A percentile compares a stretch with the other conserved stretches of the same genome.
Conservation (phyloP, 2,113 vertebrate species). For the Grammomys surdaster region DNA sequence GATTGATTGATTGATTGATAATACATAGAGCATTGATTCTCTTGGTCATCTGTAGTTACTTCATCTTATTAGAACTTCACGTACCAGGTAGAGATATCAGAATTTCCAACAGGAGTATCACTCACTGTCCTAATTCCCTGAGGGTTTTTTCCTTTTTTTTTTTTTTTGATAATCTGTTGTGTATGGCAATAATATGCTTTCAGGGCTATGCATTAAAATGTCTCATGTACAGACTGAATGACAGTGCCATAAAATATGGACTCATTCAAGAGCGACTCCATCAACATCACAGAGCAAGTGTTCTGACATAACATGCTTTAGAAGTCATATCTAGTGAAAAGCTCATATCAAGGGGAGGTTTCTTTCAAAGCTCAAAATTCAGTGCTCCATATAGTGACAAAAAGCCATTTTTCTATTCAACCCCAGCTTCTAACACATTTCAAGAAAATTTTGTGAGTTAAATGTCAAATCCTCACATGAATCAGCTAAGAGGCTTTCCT, state of each 20-base stretch:
- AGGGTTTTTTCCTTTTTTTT: not conserved
- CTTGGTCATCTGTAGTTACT: not conserved
- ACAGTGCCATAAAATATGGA: not conserved
- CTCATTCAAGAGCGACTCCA: not conserved
- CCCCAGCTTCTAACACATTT: not conserved
- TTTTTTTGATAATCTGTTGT: not conserved
- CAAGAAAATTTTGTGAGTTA: not conserved
- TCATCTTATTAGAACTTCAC: not conserved
- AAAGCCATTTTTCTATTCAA: not conserved
- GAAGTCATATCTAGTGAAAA: not conserved
- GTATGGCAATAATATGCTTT: not conserved
- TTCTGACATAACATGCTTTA: constrained; percentile 31
- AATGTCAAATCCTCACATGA: not conserved
- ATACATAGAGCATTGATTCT: not conserved
- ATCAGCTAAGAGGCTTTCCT: not conserved
- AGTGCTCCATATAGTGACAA: not conserved
- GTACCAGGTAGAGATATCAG: not conserved
- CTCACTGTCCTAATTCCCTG: not conserved
- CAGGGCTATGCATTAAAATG: not conserved
- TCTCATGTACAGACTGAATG: not conserved
- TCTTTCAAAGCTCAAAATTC: constrained; percentile 12
- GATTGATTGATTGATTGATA: too few relatives aligned
- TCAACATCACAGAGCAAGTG: not conserved
- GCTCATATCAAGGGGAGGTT: not conserved
- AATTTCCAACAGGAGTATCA: not conserved